Evolutionary conservation across 30 jellyfish, hydroid and myxozoan genomes (phyloP), one percentile per base, ranked within the genome.

Genomic region (Chironex yamaguchii): DNA sequence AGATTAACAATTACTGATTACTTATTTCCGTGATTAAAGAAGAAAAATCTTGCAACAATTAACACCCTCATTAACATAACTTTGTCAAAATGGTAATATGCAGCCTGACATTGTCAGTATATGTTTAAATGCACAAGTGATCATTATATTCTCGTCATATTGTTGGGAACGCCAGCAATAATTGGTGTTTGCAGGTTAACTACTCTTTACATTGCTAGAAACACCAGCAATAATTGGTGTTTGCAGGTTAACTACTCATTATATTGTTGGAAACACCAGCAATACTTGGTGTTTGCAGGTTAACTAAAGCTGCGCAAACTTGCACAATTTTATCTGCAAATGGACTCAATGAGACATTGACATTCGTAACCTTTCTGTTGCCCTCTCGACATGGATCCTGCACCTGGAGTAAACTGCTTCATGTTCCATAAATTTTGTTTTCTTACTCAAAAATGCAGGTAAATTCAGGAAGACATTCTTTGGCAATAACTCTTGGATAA

Each of bases 351-450:
- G 34, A 12, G 4, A 4, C 42, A 34, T 1, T 71, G 1, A 3
- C 25, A n/a, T 71, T 25, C 72, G 67, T n/a, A 74, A 32, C 24
- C 87, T 48, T 76, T 74, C 87, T 24, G 52, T 74, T 14, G 87
- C 87, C 48, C 87, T 74, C 52, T 34, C 77, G 1, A 23, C 85
- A 49, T 71, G 85, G 3, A 71, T 71, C 29, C 77, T 71, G 36
- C 85, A 71, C 26, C 85, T 71, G 42, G 77, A 71, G 29, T 3
- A 71, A 22, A 71, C 34, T 3, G 85, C 75, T 12, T 35, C 74
- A 3, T 17, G 25, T 23, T 71, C 49, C 2, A 71, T 33, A 3
- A 71, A 27, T 27, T 71, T 35, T 22, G 75, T 2, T 71, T 71
- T 71, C 3, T 49, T 71, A 34, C 70, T 21, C n/a, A 71, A 36